phyloP scores from a whole-genome alignment of 2,113 vertebrate genomes.

The Protobothrops mucrosquamatus region DNA sequence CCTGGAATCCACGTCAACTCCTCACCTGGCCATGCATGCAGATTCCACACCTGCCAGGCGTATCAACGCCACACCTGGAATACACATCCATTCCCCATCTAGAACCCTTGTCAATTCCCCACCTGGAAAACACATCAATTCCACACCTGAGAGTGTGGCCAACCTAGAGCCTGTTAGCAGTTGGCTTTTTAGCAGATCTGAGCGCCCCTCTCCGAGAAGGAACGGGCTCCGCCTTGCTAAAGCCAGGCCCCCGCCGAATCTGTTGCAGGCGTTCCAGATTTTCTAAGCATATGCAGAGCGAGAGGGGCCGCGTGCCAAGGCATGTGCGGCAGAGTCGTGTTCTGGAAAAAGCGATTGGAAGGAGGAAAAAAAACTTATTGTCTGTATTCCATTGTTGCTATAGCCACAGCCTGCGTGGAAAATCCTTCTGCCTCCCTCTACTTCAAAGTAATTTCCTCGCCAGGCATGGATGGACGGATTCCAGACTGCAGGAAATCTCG shows the following conservation, averaged over 20 bases:
- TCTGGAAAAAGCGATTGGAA: background rate
- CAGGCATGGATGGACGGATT: background rate
- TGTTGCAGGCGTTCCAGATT: background rate
- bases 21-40: background rate
- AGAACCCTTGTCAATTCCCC: too few species aligned
- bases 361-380: background rate
- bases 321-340: background rate
- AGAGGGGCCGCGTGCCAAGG: background rate
- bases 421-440: background rate
- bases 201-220: background rate
- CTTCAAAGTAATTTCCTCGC: background rate
- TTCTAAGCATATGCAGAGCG: background rate
- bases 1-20: too few species aligned
- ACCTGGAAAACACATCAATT: background rate
- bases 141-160: background rate
- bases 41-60: too few species aligned
- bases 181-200: background rate
- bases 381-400: background rate
- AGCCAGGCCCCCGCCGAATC: background rate
- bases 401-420: background rate
- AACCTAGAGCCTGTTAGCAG: background rate
- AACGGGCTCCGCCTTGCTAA: background rate
- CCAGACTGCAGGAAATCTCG: background rate
- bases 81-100: background rate
- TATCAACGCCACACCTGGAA: too few species aligned